Conservation (phyloP, 1,140 invertebrate genomes). For the Homarus americanus region DNA sequence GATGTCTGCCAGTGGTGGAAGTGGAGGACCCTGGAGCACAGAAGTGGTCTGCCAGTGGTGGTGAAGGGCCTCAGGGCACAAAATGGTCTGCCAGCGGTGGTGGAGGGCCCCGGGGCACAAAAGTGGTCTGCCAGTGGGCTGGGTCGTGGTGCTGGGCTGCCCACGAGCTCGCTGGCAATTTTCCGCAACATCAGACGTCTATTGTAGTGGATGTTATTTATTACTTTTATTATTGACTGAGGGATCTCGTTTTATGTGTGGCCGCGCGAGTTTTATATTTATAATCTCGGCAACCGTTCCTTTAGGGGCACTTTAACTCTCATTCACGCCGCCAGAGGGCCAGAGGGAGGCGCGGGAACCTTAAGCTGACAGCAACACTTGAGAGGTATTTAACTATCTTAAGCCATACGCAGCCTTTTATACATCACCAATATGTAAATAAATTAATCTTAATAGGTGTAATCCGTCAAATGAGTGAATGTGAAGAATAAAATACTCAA, state of each 20-base stretch:
- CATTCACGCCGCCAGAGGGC: slow-evolving; percentile 54
- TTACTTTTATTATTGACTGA: slow-evolving; percentile 71
- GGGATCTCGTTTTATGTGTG: slow-evolving; percentile 59
- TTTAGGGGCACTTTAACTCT: slow-evolving; percentile 65
- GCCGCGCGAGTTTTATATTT: slow-evolving; percentile 66
- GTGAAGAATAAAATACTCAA: too few relatives aligned
- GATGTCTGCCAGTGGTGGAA: background rate
- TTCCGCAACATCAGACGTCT: slow-evolving; percentile 69
- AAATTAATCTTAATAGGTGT: too few relatives aligned
- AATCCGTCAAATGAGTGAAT: background rate
- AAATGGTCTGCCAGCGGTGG: background rate
- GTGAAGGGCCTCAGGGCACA: background rate
- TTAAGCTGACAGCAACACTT: background rate
- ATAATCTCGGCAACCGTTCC: slow-evolving; percentile 68
- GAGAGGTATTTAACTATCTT: too few relatives aligned
- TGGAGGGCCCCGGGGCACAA: slow-evolving; percentile 29
- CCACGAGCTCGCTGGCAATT: slow-evolving; percentile 51
- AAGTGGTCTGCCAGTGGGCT: slow-evolving; percentile 14
- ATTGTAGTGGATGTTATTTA: slow-evolving; percentile 63
- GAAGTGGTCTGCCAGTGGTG: too few relatives aligned
- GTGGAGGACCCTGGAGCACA: too few relatives aligned
- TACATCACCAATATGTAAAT: too few relatives aligned
- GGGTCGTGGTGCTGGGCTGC: slow-evolving; percentile 4
- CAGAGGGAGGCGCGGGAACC: background rate
- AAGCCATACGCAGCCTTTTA: too few relatives aligned